Percentiles rank a stretch among this genome's conserved stretches.
phyloP scores from a whole-genome alignment of 1,140 invertebrate species.

The Drosophila santomea region DNA sequence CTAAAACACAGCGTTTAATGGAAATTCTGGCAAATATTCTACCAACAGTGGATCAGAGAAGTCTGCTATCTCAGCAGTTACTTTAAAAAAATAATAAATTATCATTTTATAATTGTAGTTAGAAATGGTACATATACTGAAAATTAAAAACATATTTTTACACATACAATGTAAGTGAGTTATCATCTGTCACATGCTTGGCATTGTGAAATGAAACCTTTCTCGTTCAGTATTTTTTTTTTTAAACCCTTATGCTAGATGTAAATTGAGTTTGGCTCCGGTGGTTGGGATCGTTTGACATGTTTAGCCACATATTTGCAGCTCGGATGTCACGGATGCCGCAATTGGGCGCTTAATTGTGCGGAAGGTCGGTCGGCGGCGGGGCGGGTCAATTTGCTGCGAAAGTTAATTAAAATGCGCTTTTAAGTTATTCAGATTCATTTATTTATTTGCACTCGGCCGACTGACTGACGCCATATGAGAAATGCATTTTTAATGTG shows the following conservation, averaged over 20 bases:
- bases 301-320: slow-evolving; percentile 63
- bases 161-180: too few relatives aligned
- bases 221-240: slow-evolving; percentile 1
- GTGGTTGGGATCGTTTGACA: slow-evolving; percentile 6
- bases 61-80: too few relatives aligned
- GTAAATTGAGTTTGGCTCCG: slow-evolving; percentile 36
- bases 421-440: slow-evolving; percentile 67
- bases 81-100: too few relatives aligned
- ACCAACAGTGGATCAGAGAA: slow-evolving; percentile 4
- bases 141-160: too few relatives aligned
- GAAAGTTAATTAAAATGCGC: slow-evolving; percentile 78
- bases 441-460: slow-evolving; percentile 52
- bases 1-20: slow-evolving; percentile 20
- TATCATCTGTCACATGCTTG: too few relatives aligned
- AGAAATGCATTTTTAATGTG: slow-evolving; percentile 72
- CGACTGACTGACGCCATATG: slow-evolving; percentile 56
- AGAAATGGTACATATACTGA: too few relatives aligned
- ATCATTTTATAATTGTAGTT: too few relatives aligned
- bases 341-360: slow-evolving; percentile 51
- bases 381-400: too few relatives aligned
- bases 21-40: slow-evolving; percentile 10
- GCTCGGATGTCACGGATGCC: slow-evolving; percentile 25
- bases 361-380: slow-evolving; percentile 10
- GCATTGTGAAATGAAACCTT: too few relatives aligned
- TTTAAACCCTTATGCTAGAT: slow-evolving; percentile 1